phyloP scores from a whole-genome alignment of 2,113 vertebrate genomes.

The Sphaerodactylus townsendi region DNA sequence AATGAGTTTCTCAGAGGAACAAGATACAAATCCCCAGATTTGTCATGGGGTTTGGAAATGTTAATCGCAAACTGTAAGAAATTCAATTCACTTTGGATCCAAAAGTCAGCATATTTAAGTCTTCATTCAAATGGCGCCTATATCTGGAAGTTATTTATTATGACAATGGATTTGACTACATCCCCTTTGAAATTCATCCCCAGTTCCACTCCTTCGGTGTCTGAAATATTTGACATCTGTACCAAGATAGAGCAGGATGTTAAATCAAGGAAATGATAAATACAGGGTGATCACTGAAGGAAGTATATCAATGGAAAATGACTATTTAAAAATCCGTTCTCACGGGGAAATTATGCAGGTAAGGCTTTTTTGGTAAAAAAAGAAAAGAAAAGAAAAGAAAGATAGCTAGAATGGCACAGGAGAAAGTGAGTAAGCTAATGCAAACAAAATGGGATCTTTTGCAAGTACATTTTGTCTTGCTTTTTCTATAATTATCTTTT shows the following conservation, averaged over 20 bases:
- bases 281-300: background rate
- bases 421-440: background rate
- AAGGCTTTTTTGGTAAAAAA: background rate
- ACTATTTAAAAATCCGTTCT: conserved; percentile 4
- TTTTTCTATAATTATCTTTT: conserved; percentile 15
- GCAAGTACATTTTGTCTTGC: background rate
- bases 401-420: background rate
- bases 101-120: background rate
- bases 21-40: background rate
- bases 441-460: conserved; percentile 3
- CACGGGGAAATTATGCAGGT: background rate
- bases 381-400: background rate
- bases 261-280: background rate
- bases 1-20: background rate
- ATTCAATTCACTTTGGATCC: background rate
- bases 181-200: background rate
- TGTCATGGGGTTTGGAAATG: background rate
- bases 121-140: no score
- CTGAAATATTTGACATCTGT: background rate
- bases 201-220: background rate
- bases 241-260: background rate
- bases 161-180: background rate
- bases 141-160: background rate
- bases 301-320: conserved; percentile 4
- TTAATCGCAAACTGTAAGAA: background rate